Conservation (phyloP, 2,888 invertebrate species). For the Hipparchia semele region DNA sequence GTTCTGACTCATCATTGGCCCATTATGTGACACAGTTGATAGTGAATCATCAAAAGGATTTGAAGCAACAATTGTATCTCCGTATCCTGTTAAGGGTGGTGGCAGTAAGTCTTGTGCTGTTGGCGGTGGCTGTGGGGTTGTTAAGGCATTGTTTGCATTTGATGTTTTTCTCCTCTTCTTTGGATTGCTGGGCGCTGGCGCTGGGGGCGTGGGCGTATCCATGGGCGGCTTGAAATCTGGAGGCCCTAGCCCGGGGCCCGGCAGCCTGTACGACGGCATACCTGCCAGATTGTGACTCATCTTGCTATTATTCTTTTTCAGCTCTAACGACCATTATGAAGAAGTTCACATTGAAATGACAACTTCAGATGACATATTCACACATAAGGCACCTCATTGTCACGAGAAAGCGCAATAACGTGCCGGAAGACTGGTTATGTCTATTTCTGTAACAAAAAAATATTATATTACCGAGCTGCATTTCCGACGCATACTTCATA, state of each 20-base stretch:
- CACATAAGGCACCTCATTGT: slow-evolving; percentile 72
- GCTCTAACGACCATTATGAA: slow-evolving; percentile 70
- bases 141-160: slow-evolving; percentile 85
- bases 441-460: slow-evolving; percentile 79
- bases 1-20: slow-evolving; percentile 85
- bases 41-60: slow-evolving; percentile 98
- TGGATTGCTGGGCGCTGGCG: slow-evolving; percentile 91
- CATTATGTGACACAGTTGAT: slow-evolving; percentile 83
- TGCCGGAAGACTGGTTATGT: slow-evolving; percentile 71
- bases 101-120: slow-evolving; percentile 91
- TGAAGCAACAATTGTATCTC: slow-evolving; percentile 96
- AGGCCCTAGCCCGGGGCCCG: slow-evolving; percentile 87
- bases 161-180: slow-evolving; percentile 94
- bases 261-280: slow-evolving; percentile 91
- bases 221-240: slow-evolving; percentile 89
- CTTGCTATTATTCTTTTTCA: slow-evolving; percentile 66
- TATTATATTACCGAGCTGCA: slow-evolving; percentile 35
- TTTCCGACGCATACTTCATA: slow-evolving; percentile 16
- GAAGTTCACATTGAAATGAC: slow-evolving; percentile 46
- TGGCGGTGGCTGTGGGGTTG: slow-evolving; percentile 87
- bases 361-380: slow-evolving; percentile 59
- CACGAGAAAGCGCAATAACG: slow-evolving; percentile 67
- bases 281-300: slow-evolving; percentile 93
- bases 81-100: slow-evolving; percentile 94
- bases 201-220: slow-evolving; percentile 87